phyloP scores from a whole-genome alignment of 2,888 invertebrate species.

The Caenorhabditis doughertyi region DNA sequence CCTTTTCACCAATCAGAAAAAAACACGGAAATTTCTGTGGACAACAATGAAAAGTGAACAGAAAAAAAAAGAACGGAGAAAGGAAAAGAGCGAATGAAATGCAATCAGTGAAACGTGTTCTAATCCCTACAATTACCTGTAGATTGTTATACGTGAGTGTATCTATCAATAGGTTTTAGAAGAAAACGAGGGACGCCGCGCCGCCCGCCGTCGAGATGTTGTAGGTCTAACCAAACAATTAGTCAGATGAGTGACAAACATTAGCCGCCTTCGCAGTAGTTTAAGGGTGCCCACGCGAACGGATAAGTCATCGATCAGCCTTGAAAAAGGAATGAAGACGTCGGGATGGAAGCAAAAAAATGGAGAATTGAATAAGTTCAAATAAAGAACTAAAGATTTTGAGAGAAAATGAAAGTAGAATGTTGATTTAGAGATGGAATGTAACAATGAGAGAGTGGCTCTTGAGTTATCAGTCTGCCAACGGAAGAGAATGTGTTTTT shows the following conservation, averaged over 20 bases:
- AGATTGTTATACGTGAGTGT: slow-evolving; percentile 54
- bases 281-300: slow-evolving; percentile 52
- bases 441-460: slow-evolving; percentile 16
- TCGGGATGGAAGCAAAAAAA: background rate
- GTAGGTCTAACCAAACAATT: slow-evolving; percentile 63
- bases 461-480: slow-evolving; percentile 49
- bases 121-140: slow-evolving; percentile 62
- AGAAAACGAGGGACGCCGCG: slow-evolving; percentile 49
- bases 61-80: background rate
- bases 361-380: background rate
- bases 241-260: slow-evolving; percentile 63
- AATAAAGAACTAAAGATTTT: background rate
- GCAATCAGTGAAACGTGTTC: slow-evolving; percentile 63
- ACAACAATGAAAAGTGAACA: slow-evolving; percentile 36
- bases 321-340: slow-evolving; percentile 32
- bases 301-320: slow-evolving; percentile 44
- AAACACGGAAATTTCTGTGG: slow-evolving; percentile 25
- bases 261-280: slow-evolving; percentile 42
- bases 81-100: slow-evolving; percentile 20
- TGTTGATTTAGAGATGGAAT: slow-evolving; percentile 48
- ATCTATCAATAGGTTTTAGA: slow-evolving; percentile 57
- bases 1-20: slow-evolving; percentile 5
- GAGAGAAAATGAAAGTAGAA: slow-evolving; percentile 14
- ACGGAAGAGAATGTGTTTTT: slow-evolving; percentile 35
- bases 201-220: slow-evolving; percentile 53